Base-by-base conservation (phyloP, 2,113 vertebrate genomes). In the Macquaria australasica region DNA sequence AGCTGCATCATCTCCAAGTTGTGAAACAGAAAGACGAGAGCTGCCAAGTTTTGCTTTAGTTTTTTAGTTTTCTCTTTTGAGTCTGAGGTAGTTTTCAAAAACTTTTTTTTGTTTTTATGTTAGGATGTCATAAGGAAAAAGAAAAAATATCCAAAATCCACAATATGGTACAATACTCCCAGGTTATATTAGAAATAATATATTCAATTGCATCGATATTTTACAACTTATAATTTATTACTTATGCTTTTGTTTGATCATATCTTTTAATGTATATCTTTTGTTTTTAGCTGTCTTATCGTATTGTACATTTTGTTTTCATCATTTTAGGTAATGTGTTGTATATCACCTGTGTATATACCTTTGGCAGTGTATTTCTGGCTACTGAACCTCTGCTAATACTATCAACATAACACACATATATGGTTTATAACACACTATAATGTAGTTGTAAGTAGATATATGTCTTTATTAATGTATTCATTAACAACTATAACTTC, bases 51-150 rank as follows among this genome's bases (percentile, higher is more conserved):
- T 81, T 56, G 12, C 15, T 62, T 53, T 21, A 16, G n/a, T n/a
- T n/a, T n/a, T n/a, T n/a, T n/a, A 11, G 31, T 64, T 84, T 88
- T 84, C 74, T 11, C 41, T 86, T 85, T 87, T 68, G 8, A 81
- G 41, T 64, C 34, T 20, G 72, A 39, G 3, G 8, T 25, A 6
- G 18, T 62, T 62, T 56, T 58, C 4, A 70, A 50, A 77, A 43
- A 18, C 1, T 1, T 11, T 1, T 11, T 43, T 43, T 43, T 43
- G 34, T 34, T 53, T 56, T 16, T 20, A 11, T 25, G 0, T 37
- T 16, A 50, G 7, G 15, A 16, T 21, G 14, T 31, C 63, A 59
- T n/a, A 43, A 18, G 3, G 10, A 87, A 58, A 82, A 21, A n/a
- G 6, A 63, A 41, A 53, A 50, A 25, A n/a, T 63, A 6, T n/a